These are phyloP conservation scores for Muscicapa striata DNA, from an alignment of 2,797 vertebrate genomes.

Conservation along the genomic window DNA sequence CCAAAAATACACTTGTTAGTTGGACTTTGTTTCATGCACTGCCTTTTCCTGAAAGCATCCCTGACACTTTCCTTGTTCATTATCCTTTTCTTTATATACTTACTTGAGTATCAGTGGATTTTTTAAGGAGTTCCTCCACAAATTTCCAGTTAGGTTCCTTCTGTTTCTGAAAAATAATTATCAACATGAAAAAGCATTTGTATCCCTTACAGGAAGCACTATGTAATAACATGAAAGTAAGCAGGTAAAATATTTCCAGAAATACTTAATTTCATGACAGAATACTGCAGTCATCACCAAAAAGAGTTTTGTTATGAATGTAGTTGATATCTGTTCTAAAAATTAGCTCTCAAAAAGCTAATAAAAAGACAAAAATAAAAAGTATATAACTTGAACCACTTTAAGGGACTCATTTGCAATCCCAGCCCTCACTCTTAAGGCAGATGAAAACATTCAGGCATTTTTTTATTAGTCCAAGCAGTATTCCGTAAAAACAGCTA, in stretches of 20 bases:
- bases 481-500: neutral
- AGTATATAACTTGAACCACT: neutral
- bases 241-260: neutral
- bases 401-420: neutral
- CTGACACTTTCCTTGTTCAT: neutral
- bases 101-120: constrained; percentile 86
- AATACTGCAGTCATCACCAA: neutral
- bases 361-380: neutral
- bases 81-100: constrained; percentile 18
- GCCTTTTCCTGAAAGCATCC: constrained; percentile 31
- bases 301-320: neutral
- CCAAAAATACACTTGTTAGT: constrained; percentile 17
- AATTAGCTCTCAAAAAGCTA: neutral
- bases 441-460: neutral
- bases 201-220: neutral
- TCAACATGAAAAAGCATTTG: neutral
- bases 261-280: neutral
- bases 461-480: neutral
- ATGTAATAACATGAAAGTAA: neutral
- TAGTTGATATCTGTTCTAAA: neutral
- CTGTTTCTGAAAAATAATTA: constrained; percentile 79
- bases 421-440: neutral
- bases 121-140: constrained; percentile 87
- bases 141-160: constrained; percentile 90
- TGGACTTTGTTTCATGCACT: neutral